phyloP scores from a whole-genome alignment of 1,140 invertebrate species.

The Antheraea pernyi region DNA sequence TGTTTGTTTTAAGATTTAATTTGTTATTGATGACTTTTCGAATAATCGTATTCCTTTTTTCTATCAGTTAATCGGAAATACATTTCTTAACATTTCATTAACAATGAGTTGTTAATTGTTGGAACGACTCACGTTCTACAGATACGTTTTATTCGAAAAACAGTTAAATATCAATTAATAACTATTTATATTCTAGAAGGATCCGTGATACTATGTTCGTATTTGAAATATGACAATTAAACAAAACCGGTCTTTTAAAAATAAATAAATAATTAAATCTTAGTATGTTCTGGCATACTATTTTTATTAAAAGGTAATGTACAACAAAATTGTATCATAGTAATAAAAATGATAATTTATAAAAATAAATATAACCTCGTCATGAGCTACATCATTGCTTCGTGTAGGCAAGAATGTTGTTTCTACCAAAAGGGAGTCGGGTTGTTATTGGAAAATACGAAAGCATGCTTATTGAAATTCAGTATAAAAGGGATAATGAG shows the following conservation, averaged over 20 bases:
- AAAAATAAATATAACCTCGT: background rate
- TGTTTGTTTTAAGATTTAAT: background rate
- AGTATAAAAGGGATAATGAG: constrained; percentile 77
- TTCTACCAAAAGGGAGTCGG: constrained; percentile 34
- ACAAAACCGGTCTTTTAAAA: no score
- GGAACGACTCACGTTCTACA: no score
- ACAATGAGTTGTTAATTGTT: no score
- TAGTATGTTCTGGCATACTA: no score
- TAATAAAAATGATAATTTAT: no score
- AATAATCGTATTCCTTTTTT: background rate
- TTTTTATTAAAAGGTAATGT: no score
- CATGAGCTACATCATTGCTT: constrained; percentile 3
- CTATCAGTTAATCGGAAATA: background rate
- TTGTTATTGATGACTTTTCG: constrained; percentile 3
- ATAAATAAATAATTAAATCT: no score
- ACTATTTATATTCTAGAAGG: no score
- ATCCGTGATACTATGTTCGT: no score
- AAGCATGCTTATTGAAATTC: constrained; percentile 77
- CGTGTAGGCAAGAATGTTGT: constrained; percentile 19
- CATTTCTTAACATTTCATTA: background rate
- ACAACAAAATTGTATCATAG: no score
- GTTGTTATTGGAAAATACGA: constrained; percentile 70
- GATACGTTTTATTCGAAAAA: background rate
- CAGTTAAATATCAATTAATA: no score
- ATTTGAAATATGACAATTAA: no score